Percentiles rank a stretch among this genome's conserved stretches.
Conservation (phyloP, 2,113 vertebrate species). For the Caranx ignobilis region DNA sequence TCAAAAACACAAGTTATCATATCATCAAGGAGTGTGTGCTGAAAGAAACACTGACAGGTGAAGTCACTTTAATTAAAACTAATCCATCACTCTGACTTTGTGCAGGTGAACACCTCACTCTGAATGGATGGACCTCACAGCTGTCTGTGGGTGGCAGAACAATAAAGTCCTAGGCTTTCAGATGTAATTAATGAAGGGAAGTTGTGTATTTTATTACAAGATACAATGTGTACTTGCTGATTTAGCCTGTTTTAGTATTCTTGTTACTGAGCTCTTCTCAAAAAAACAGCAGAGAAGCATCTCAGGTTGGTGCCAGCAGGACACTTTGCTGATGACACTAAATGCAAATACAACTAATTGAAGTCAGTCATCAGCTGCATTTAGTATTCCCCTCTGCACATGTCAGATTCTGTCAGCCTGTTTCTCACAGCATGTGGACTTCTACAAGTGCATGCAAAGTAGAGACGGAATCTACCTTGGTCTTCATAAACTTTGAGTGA, state of each 20-base stretch:
- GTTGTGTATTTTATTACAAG: not conserved
- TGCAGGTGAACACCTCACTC: not conserved
- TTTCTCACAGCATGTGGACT: constrained; percentile 10
- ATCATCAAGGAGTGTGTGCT: not conserved
- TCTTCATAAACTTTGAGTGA: constrained; percentile 99
- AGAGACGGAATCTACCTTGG: constrained; percentile 87
- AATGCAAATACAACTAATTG: constrained; percentile 53
- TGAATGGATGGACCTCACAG: not conserved
- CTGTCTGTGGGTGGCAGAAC: not conserved
- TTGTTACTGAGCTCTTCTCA: constrained; percentile 4
- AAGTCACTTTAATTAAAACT: not conserved
- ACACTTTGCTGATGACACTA: constrained; percentile 64
- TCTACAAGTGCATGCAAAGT: constrained; percentile 16
- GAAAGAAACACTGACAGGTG: constrained; percentile 12
- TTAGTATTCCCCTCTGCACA: constrained; percentile 20
- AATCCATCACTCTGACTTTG: not conserved
- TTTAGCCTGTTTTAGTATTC: constrained; percentile 18
- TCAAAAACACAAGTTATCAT: not conserved
- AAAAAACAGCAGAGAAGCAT: constrained; percentile 18
- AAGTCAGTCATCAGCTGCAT: constrained; percentile 28
- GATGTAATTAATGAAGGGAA: not conserved
- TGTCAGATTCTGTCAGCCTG: not conserved
- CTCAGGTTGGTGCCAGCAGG: constrained; percentile 49
- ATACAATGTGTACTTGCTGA: constrained; percentile 12
- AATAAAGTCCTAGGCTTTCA: constrained; percentile 3